Evolutionary conservation across 2,113 vertebrate species (phyloP), one percentile per base, ranked within the genome.

Genomic region (Hoplias malabaricus): DNA sequence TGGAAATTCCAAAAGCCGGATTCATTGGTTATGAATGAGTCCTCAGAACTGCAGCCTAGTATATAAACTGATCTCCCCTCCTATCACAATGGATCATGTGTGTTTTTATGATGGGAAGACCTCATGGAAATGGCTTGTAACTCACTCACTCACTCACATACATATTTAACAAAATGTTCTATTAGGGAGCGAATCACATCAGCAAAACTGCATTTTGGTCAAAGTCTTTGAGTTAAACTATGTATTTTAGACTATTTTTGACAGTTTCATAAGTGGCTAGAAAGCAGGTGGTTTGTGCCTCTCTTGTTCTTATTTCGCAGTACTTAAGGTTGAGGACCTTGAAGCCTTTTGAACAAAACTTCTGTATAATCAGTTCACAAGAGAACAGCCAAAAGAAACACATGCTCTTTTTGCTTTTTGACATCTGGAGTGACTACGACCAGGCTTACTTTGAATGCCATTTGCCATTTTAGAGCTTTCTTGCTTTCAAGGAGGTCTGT

Each of bases 1-100:
- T 83, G 81, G 78, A 85, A 86, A 90, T 89, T 69, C 77, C 69
- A 69, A 75, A 84, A 69, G 84, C 63, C 83, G 85, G 77, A 88
- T 87, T 88, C 71, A 68, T 61, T 75, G 80, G 79, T 80, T 80
- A 86, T 88, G 87, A 88, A 85, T 85, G 57, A 73, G 25, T 76
- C 62, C 66, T 88, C 29, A 84, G 75, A 86, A 75, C 72, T 80
- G 62, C 57, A 43, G 72, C 69, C 59, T 27, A 29, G 46, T 21
- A 19, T 29, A 70, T 0, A 23, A 2, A 23, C 34, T 12, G 10
- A n/a, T 23, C 77, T 59, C 16, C 31, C n/a, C 46, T 9, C 21
- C 80, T 13, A 67, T 31, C 57, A 69, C 27, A 23, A 31, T 14
- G 11, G 76, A 56, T 9, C 8, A 21, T 19, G 46, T 36, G 62